phyloP scores from a whole-genome alignment of 2,113 vertebrate species.

The Lucifuga dentata region DNA sequence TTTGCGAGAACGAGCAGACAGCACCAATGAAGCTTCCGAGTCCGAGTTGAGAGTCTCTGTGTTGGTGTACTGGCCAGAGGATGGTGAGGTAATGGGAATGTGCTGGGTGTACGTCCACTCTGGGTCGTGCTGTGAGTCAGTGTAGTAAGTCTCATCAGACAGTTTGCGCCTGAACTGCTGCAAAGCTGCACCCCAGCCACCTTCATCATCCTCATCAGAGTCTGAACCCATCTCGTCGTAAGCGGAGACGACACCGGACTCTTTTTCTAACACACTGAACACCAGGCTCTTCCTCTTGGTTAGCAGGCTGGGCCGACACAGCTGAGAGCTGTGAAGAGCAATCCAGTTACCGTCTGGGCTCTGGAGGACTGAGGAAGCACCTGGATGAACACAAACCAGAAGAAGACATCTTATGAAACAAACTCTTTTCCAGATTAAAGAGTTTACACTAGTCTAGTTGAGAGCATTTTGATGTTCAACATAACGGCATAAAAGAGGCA shows the following conservation, averaged over 20 bases:
- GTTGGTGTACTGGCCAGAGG: constrained; percentile 87
- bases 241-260: constrained; percentile 88
- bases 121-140: constrained; percentile 80
- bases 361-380: constrained; percentile 86
- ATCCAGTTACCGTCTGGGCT: constrained; percentile 97
- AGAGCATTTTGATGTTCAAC: too few species aligned
- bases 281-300: constrained; percentile 90
- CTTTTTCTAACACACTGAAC: constrained; percentile 88
- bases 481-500: too few species aligned
- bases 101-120: constrained; percentile 85
- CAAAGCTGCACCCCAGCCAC: constrained; percentile 74
- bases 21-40: constrained; percentile 88
- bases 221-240: constrained; percentile 94
- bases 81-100: constrained; percentile 84
- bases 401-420: background rate
- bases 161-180: constrained; percentile 76
- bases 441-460: too few species aligned
- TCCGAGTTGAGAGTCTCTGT: constrained; percentile 90
- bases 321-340: constrained; percentile 86
- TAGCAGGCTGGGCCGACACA: constrained; percentile 87
- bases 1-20: constrained; percentile 81
- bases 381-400: constrained; percentile 70
- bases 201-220: constrained; percentile 80
- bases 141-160: constrained; percentile 83
- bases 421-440: background rate